These are phyloP conservation scores for Megaptera novaeangliae DNA, from an alignment of 2,113 vertebrate species.

Conservation along the genomic window DNA sequence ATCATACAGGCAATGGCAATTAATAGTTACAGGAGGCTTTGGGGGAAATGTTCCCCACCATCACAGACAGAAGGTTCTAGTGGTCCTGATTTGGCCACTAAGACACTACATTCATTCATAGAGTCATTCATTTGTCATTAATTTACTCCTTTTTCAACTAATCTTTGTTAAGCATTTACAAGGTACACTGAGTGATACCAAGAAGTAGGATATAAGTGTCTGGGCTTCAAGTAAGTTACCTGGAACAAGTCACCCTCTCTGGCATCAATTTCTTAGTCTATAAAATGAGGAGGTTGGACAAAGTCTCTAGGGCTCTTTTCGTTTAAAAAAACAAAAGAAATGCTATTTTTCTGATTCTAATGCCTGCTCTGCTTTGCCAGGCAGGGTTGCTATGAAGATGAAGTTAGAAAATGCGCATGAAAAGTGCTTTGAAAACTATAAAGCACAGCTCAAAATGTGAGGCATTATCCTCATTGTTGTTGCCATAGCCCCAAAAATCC, in stretches of 20 bases:
- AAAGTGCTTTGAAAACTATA: slow-evolving; percentile 66
- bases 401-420: slow-evolving; percentile 64
- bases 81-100: not conserved
- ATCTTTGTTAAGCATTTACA: not conserved
- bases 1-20: not conserved
- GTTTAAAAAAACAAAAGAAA: slow-evolving; percentile 19
- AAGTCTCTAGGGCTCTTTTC: slow-evolving; percentile 43
- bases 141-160: not conserved
- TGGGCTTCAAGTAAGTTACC: not conserved
- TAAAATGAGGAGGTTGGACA: slow-evolving; percentile 49
- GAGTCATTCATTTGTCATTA: not conserved
- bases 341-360: slow-evolving; percentile 57
- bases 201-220: not conserved
- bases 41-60: not conserved
- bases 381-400: slow-evolving; percentile 61
- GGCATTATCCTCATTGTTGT: slow-evolving; percentile 51
- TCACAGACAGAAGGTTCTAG: not conserved
- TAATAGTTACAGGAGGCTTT: not conserved
- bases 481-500: slow-evolving; percentile 58
- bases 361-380: slow-evolving; percentile 54
- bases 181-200: not conserved
- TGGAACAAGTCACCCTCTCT: not conserved
- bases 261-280: slow-evolving; percentile 2
- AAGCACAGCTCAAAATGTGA: slow-evolving; percentile 54
- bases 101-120: not conserved